These are phyloP conservation scores for Sminthurinus signatus DNA, from an alignment of 1,140 invertebrate species.

Conservation along the genomic window DNA sequence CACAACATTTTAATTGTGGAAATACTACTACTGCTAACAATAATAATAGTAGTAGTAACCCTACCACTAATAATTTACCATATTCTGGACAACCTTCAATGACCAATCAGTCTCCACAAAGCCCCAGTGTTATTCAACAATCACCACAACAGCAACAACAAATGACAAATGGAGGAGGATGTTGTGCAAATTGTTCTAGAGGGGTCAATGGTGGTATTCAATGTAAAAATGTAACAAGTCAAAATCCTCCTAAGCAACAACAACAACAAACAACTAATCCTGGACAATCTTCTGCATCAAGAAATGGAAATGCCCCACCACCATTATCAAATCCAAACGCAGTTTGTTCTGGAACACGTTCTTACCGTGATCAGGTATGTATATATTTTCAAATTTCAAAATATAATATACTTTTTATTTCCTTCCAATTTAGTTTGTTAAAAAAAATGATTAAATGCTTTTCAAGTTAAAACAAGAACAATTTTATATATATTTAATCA, in stretches of 20 bases:
- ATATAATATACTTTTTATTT: too few relatives aligned
- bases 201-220: constrained; percentile 19
- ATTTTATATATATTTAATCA: not conserved
- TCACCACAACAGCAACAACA: constrained; percentile 15
- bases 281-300: not conserved
- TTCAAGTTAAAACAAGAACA: not conserved
- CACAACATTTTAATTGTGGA: too few relatives aligned
- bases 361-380: constrained; percentile 67
- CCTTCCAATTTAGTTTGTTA: constrained; percentile 4
- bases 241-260: too few relatives aligned
- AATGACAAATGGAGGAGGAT: not conserved
- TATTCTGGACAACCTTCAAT: too few relatives aligned
- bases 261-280: too few relatives aligned
- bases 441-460: not conserved
- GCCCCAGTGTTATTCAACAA: constrained; percentile 9
- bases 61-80: too few relatives aligned
- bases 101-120: not conserved
- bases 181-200: not conserved
- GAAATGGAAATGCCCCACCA: not conserved
- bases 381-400: too few relatives aligned
- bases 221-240: constrained; percentile 35
- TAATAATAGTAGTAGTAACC: too few relatives aligned
- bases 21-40: too few relatives aligned
- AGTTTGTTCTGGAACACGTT: constrained; percentile 42
- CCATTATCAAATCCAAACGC: not conserved